A percentile compares a stretch with the other conserved stretches of the same genome.
Evolutionary conservation across 2,797 vertebrate species (phyloP).

Genomic region (Poecile montanus): DNA sequence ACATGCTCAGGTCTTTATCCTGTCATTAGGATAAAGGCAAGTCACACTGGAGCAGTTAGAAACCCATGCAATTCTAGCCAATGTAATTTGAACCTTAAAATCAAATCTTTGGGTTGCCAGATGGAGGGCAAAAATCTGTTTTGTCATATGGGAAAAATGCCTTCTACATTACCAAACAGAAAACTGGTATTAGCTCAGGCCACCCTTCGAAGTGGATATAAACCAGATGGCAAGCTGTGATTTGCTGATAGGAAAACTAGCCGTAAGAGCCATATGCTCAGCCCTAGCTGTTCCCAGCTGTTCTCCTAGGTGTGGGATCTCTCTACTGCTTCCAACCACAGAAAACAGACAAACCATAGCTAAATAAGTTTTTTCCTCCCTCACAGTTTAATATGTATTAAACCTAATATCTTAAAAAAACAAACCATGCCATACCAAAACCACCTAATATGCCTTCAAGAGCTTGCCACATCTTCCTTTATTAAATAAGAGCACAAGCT

Average conservation of each 20-base stretch:
- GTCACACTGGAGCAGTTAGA: neutral
- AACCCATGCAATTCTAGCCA: neutral
- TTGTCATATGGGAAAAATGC: constrained; percentile 37
- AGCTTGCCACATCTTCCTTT: neutral
- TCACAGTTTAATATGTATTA: neutral
- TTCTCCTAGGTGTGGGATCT: neutral
- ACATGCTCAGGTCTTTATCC: neutral
- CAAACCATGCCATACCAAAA: neutral
- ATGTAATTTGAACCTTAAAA: neutral
- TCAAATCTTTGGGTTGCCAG: neutral
- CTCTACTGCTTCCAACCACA: neutral
- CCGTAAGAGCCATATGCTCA: neutral
- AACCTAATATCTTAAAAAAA: neutral
- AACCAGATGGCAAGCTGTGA: neutral
- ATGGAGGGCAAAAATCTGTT: constrained; percentile 10
- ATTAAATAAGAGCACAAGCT: neutral
- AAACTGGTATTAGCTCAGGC: neutral
- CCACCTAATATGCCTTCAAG: neutral
- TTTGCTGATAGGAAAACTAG: neutral
- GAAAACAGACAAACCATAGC: neutral
- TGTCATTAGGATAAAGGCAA: neutral
- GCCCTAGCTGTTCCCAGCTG: neutral
- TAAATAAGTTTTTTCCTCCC: neutral
- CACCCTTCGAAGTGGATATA: neutral
- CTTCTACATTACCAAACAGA: constrained; percentile 7